phyloP scores from a whole-genome alignment of 2,113 vertebrate genomes.

The Neolamprologus fasciatus region DNA sequence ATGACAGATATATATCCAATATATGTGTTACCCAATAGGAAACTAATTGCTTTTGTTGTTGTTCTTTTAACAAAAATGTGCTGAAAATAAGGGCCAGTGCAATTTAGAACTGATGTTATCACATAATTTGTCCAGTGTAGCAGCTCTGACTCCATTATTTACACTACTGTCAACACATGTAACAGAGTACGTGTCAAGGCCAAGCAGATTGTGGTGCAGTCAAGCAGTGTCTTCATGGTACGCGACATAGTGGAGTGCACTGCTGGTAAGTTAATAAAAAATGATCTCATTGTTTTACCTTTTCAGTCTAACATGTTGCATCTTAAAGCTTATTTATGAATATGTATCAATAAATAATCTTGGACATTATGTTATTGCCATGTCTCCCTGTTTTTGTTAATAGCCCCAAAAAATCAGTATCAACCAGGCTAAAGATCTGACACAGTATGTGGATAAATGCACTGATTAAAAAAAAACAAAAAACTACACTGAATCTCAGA shows the following conservation, averaged over 20 bases:
- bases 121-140: neutral
- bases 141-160: neutral
- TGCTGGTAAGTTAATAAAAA: neutral
- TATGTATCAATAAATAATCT: neutral
- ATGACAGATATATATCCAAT: neutral
- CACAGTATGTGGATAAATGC: neutral
- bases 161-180: neutral
- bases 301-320: neutral
- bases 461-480: neutral
- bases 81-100: neutral
- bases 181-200: neutral
- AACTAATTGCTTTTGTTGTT: neutral
- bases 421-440: neutral
- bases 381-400: neutral
- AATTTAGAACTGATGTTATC: neutral
- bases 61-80: neutral
- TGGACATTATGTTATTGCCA: neutral
- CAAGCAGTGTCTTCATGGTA: neutral
- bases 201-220: neutral
- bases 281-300: neutral
- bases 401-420: neutral
- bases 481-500: too few relatives aligned
- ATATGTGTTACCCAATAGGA: neutral
- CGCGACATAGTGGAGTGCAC: neutral
- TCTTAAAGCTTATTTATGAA: neutral